phyloP scores from a whole-genome alignment of 1,140 invertebrate species.

The Copidosoma floridanum region DNA sequence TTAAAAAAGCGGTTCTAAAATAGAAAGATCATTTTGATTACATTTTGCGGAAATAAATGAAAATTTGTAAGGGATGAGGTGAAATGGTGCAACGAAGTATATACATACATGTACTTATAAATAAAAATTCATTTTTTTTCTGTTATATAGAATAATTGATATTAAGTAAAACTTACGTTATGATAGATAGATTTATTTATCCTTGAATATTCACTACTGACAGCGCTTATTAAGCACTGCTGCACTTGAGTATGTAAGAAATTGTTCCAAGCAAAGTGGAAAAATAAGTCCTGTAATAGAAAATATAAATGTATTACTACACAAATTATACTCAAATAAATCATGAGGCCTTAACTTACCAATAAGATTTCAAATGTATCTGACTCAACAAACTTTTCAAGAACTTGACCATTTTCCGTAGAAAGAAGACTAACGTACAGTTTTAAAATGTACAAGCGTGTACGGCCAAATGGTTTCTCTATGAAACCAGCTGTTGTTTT shows the following conservation, averaged over 20 bases:
- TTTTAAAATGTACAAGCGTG: slow-evolving; percentile 72
- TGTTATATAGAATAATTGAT: slow-evolving; percentile 19
- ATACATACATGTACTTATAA: too few species aligned
- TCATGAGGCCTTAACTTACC: slow-evolving; percentile 52
- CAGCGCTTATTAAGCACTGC: slow-evolving; percentile 68
- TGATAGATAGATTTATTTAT: slow-evolving; percentile 40
- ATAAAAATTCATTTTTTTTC: too few species aligned
- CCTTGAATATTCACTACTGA: slow-evolving; percentile 54
- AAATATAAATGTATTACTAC: not conserved
- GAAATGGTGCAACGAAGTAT: too few species aligned
- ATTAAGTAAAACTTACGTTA: slow-evolving; percentile 52
- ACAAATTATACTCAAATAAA: not conserved
- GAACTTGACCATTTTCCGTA: slow-evolving; percentile 65
- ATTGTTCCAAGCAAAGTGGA: slow-evolving; percentile 83
- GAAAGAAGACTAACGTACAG: slow-evolving; percentile 69
- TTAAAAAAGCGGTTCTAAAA: too few species aligned
- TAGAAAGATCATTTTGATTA: too few species aligned
- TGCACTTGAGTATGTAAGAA: slow-evolving; percentile 85
- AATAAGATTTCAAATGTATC: slow-evolving; percentile 64
- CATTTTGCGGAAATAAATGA: too few species aligned
- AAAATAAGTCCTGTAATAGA: slow-evolving; percentile 74
- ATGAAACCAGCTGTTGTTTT: slow-evolving; percentile 66
- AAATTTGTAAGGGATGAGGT: too few species aligned
- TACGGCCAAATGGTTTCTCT: slow-evolving; percentile 74
- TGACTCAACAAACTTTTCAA: slow-evolving; percentile 56